Conservation (phyloP, 2,113 vertebrate genomes). For the Pseudorasbora parva region DNA sequence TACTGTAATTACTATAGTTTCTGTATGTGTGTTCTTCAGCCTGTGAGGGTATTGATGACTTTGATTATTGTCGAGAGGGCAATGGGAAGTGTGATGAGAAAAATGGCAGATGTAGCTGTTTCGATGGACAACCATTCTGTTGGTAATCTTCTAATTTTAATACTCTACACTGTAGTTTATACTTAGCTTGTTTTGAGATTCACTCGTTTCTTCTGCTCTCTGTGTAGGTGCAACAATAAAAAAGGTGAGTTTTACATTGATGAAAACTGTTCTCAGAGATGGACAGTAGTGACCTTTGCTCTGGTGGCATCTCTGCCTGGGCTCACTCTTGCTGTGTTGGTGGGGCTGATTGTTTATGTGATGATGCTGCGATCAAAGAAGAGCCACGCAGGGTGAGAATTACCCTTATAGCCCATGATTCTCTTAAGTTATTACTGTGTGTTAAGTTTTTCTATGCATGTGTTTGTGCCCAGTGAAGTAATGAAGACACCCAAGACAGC, state of each 20-base stretch:
- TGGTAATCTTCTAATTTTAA: not conserved
- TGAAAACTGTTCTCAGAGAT: constrained; percentile 50
- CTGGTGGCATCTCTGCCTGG: constrained; percentile 62
- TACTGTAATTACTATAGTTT: not conserved
- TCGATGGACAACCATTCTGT: not conserved
- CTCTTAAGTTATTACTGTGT: not conserved
- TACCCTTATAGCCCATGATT: not conserved
- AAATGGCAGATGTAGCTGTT: constrained; percentile 47
- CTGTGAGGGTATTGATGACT: not conserved
- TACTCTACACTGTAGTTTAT: not conserved
- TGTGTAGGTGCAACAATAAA: constrained; percentile 56
- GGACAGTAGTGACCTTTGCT: constrained; percentile 50
- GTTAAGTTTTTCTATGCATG: not conserved
- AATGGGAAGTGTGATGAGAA: not conserved
- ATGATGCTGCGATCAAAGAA: not conserved
- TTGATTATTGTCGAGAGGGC: fast-evolving
- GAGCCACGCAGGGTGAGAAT: not conserved
- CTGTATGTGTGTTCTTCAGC: constrained; percentile 10
- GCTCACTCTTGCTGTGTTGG: constrained; percentile 46
- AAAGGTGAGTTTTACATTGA: constrained; percentile 51
- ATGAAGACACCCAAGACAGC: not conserved
- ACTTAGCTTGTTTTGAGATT: not conserved
- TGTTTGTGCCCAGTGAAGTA: not conserved
- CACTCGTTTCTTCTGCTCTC: not conserved
- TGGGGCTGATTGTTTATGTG: constrained; percentile 49